A percentile compares a stretch with the other conserved stretches of the same genome.
Conservation (phyloP, 2,888 invertebrate species). For the Seira ritae region DNA sequence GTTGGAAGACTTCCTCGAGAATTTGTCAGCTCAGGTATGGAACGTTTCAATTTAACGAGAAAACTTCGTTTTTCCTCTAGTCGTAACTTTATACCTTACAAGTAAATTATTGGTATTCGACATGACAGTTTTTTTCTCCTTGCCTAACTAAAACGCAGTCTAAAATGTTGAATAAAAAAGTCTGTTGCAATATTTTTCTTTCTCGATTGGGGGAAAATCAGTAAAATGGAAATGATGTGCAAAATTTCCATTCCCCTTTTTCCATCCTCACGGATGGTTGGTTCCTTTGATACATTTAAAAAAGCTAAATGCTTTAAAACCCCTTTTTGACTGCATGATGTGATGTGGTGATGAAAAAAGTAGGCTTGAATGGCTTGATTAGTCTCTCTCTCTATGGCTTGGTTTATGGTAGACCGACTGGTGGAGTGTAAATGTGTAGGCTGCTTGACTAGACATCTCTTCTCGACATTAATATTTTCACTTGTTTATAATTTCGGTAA, state of each 20-base stretch:
- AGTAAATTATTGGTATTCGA: slow-evolving; percentile 30
- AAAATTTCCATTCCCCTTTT: slow-evolving; percentile 33
- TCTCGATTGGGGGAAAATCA: too few species aligned
- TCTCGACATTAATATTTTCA: slow-evolving; percentile 61
- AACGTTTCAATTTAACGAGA: slow-evolving; percentile 35
- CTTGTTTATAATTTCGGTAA: slow-evolving; percentile 60
- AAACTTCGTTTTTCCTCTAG: not conserved
- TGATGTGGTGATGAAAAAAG: slow-evolving; percentile 6
- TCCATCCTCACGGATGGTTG: slow-evolving; percentile 24
- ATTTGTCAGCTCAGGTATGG: slow-evolving; percentile 61
- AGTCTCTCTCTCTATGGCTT: too few species aligned
- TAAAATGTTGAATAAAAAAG: not conserved
- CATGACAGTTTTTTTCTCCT: slow-evolving; percentile 11
- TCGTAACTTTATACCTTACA: not conserved
- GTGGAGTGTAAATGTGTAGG: slow-evolving; percentile 46
- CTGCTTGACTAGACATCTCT: slow-evolving; percentile 56
- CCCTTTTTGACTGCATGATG: not conserved
- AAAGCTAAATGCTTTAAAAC: not conserved
- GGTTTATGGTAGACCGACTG: slow-evolving; percentile 32
- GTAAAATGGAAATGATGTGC: slow-evolving; percentile 30
- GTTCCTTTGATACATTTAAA: slow-evolving; percentile 18
- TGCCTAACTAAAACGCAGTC: not conserved
- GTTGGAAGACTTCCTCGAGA: slow-evolving; percentile 47
- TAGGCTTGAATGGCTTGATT: slow-evolving; percentile 30
- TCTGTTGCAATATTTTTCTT: slow-evolving; percentile 13